phyloP scores from a whole-genome alignment of 2,113 vertebrate genomes.

The Lophius piscatorius region DNA sequence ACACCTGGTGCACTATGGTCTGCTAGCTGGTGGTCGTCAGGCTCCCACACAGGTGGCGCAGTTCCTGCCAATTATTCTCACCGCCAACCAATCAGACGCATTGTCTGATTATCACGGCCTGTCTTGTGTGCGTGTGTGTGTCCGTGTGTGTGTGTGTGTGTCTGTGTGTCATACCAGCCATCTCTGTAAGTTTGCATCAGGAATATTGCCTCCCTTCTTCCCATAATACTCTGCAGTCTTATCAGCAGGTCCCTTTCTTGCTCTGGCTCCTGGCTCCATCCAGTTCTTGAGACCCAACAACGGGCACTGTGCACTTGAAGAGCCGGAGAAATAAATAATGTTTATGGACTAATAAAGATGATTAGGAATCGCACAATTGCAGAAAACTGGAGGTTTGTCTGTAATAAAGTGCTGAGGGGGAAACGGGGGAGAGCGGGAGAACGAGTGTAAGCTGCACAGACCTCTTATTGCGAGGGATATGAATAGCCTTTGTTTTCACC shows the following conservation, averaged over 20 bases:
- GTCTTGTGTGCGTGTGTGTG: conserved; percentile 10
- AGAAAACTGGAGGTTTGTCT: conserved; percentile 76
- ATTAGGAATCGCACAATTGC: conserved; percentile 76
- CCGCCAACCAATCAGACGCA: conserved; percentile 55
- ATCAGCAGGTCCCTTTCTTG: conserved; percentile 62
- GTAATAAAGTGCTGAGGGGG: conserved; percentile 76
- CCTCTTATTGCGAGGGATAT: conserved; percentile 82
- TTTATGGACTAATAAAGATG: conserved; percentile 78
- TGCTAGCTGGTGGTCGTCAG: conserved; percentile 19
- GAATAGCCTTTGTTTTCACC: conserved; percentile 85
- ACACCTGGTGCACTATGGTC: conserved; percentile 72
- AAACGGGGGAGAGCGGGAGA: conserved; percentile 51
- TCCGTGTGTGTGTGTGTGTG: conserved; percentile 12
- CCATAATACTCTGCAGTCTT: conserved; percentile 63
- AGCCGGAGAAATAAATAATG: conserved; percentile 58
- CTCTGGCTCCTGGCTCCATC: conserved; percentile 53
- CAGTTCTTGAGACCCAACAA: conserved; percentile 64
- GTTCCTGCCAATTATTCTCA: conserved; percentile 53
- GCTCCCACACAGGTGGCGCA: conserved; percentile 65
- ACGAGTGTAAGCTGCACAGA: conserved; percentile 69
- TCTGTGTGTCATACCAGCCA: no score
- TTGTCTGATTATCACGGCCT: conserved; percentile 54
- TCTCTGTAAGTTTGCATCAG: no score
- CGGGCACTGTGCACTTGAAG: conserved; percentile 64
- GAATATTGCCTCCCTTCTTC: conserved; percentile 28